phyloP scores from a whole-genome alignment of 2,888 invertebrate genomes.

The Apeira syringaria region DNA sequence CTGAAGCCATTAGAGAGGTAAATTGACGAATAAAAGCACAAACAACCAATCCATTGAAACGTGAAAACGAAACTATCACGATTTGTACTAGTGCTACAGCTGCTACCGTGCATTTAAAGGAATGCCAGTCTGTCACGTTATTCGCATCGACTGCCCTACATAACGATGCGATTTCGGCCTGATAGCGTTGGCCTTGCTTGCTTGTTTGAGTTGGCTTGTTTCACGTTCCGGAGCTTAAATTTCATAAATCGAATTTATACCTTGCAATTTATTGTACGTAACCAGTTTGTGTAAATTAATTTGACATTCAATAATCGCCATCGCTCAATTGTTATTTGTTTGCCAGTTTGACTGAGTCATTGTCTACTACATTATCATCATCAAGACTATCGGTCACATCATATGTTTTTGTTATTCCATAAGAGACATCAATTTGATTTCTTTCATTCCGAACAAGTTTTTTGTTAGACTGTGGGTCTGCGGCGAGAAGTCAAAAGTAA shows the following conservation, averaged over 20 bases:
- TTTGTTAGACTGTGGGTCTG: no score
- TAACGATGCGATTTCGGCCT: slow-evolving; percentile 71
- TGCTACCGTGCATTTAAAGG: slow-evolving; percentile 50
- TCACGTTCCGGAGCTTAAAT: no score
- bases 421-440: no score
- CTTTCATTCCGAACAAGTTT: no score
- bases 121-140: slow-evolving; percentile 61
- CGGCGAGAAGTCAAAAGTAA: no score
- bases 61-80: slow-evolving; percentile 77
- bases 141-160: slow-evolving; percentile 67
- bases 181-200: slow-evolving; percentile 75
- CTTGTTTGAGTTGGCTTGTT: slow-evolving; percentile 65
- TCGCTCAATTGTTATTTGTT: no score
- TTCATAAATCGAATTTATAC: slow-evolving; percentile 65
- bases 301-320: slow-evolving; percentile 50
- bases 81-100: slow-evolving; percentile 68
- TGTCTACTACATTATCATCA: slow-evolving; percentile 25
- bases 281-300: slow-evolving; percentile 67
- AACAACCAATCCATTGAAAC: slow-evolving; percentile 65
- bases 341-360: slow-evolving; percentile 57
- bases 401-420: no score
- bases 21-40: slow-evolving; percentile 62
- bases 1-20: slow-evolving; percentile 51
- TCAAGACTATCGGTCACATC: slow-evolving; percentile 37
- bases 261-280: slow-evolving; percentile 62